Evolutionary conservation across 30 jellyfish, hydroid and myxozoan genomes (phyloP), one percentile per base, ranked within the genome.

Genomic region (Turritopsis dohrnii): DNA sequence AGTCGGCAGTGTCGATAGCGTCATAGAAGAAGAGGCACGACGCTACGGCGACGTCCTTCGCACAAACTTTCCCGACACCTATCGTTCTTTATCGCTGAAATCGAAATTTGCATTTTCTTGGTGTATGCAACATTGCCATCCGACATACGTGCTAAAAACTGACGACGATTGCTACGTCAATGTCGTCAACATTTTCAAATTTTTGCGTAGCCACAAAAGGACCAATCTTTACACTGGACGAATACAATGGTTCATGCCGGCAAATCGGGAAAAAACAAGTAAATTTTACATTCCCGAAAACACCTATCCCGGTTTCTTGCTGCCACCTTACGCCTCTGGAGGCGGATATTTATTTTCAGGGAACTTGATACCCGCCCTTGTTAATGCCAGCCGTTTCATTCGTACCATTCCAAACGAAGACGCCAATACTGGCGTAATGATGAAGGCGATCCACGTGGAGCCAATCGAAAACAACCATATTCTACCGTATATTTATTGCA

Each of bases 121-220:
- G 90, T 54, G 27, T 20, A 19, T 60, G 17, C 18, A n/a, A 23
- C 72, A 84, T 53, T 84, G 90, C 65, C 16, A 18, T 7, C 54
- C 90, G 25, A 29, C 28, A 21, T 84, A 73, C 27, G 54, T 84
- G 54, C 52, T 84, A 72, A 84, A 84, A 75, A 84, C 90, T 0
- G 90, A 84, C 53, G 90, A 84, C 53, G 90, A 84, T 28, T 84
- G 90, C 52, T 74, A n/a, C 72, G 90, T 84, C 19, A 84, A 84
- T 75, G 28, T 30, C 29, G 60, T 13, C 7, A 74, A 4, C 83
- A 26, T 74, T 23, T 23, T 74, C 18, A 22, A 74, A 16, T 74
- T 23, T 23, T 29, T 74, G 17, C 9, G 27, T 13, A 74, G 21
- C 13, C 52, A 74, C 7, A 29, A 23, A 20, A 21, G 65, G 21